Percentiles rank a stretch among this genome's conserved stretches.
These are phyloP conservation scores for Ditylenchus weischeri DNA, from an alignment of 2,888 invertebrate species.

Conservation along the genomic window DNA sequence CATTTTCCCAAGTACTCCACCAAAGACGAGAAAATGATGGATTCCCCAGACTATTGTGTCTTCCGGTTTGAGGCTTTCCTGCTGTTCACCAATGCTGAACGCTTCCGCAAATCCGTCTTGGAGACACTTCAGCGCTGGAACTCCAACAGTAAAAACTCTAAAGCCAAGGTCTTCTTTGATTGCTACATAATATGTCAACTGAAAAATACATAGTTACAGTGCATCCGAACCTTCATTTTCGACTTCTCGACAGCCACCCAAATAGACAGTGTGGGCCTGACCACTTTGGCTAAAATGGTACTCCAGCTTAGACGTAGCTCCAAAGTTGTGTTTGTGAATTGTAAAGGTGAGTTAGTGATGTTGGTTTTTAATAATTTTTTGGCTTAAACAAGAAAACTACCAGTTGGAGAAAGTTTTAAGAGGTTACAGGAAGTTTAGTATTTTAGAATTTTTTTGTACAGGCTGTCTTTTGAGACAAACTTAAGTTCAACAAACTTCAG, in stretches of 20 bases:
- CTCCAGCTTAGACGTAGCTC: background rate
- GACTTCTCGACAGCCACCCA: conserved; percentile 23
- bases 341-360: background rate
- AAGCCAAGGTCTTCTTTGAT: background rate
- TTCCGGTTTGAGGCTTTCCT: conserved; percentile 61
- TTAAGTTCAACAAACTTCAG: too few species aligned
- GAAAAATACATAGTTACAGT: background rate
- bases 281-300: conserved; percentile 6
- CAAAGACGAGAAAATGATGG: too few species aligned
- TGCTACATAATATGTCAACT: background rate
- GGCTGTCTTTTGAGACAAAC: too few species aligned
- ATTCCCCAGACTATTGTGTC: conserved; percentile 50
- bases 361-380: too few species aligned
- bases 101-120: conserved; percentile 58
- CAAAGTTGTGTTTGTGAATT: conserved; percentile 1
- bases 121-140: conserved; percentile 39
- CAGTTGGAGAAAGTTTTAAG: too few species aligned
- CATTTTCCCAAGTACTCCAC: conserved; percentile 6
- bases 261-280: conserved; percentile 17
- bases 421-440: too few species aligned
- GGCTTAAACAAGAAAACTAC: too few species aligned
- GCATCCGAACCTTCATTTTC: conserved; percentile 16
- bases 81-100: conserved; percentile 61
- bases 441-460: too few species aligned
- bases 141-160: conserved; percentile 3